phyloP scores from a whole-genome alignment of 2,888 invertebrate species.

The Drosophila aldrichi region DNA sequence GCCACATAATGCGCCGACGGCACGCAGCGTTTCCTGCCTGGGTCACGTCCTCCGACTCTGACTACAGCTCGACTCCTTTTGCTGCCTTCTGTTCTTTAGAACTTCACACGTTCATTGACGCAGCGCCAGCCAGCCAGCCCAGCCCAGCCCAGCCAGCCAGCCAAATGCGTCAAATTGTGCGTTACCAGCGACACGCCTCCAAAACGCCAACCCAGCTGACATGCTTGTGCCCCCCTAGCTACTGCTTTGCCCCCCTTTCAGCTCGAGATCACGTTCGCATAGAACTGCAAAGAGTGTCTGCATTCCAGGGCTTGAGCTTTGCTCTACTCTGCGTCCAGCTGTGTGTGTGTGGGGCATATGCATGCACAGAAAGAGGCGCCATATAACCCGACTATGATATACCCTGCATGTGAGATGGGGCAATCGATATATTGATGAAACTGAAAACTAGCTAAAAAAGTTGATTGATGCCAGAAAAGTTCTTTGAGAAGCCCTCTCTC shows the following conservation, averaged over 20 bases:
- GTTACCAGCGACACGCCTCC: constrained; percentile 69
- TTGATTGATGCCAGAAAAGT: background rate
- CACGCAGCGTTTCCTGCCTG: constrained; percentile 68
- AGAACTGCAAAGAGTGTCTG: constrained; percentile 25
- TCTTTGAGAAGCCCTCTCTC: background rate
- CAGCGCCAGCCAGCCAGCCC: constrained; percentile 11
- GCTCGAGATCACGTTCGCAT: constrained; percentile 39
- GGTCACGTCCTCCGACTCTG: constrained; percentile 39
- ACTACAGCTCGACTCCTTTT: constrained; percentile 13
- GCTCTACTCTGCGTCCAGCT: constrained; percentile 43
- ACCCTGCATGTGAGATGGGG: background rate
- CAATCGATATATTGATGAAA: background rate
- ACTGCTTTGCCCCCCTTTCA: background rate
- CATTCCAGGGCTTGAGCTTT: constrained; percentile 45
- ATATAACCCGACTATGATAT: constrained; percentile 7
- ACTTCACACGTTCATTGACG: constrained; percentile 56
- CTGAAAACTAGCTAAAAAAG: background rate
- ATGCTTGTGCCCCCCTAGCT: background rate
- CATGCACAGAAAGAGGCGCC: constrained; percentile 31
- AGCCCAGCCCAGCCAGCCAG: background rate
- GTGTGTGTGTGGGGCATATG: constrained; percentile 20
- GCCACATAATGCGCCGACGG: constrained; percentile 54
- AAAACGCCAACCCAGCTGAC: constrained; percentile 35
- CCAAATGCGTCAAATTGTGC: constrained; percentile 77
- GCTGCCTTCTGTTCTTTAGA: constrained; percentile 18